Conservation (phyloP, 1,140 invertebrate genomes). For the Asobara japonica region DNA sequence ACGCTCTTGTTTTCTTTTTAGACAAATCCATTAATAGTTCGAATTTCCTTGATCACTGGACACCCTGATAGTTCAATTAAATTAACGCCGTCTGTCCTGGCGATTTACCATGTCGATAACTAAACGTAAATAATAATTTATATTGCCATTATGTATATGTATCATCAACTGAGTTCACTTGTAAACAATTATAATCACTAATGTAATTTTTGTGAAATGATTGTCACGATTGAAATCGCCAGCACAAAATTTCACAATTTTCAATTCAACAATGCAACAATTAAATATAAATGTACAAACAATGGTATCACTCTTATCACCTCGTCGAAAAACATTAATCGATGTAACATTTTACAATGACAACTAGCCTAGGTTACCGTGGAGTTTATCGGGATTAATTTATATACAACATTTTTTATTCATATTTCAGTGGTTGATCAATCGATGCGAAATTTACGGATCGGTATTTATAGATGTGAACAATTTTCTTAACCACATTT, state of each 20-base stretch:
- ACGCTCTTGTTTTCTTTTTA: too few species aligned
- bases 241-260: slow-evolving; percentile 23
- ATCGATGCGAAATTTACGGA: neutral
- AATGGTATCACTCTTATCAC: neutral
- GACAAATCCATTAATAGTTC: too few species aligned
- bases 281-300: slow-evolving; percentile 35
- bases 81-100: neutral
- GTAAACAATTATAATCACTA: neutral
- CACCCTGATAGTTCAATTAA: neutral
- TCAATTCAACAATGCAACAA: slow-evolving; percentile 23
- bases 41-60: too few species aligned
- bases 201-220: neutral
- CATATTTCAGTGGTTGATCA: neutral
- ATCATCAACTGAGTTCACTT: neutral
- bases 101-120: slow-evolving; percentile 5
- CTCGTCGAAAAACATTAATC: slow-evolving; percentile 25
- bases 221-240: slow-evolving; percentile 26
- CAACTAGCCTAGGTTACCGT: neutral
- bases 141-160: neutral
- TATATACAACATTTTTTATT: slow-evolving; percentile 20
- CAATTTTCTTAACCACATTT: too few species aligned
- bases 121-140: slow-evolving; percentile 2
- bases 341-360: slow-evolving; percentile 17
- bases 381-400: neutral
- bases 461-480: neutral